These are phyloP conservation scores for Falco naumanni DNA, from an alignment of 2,797 vertebrate genomes.

Conservation along the genomic window DNA sequence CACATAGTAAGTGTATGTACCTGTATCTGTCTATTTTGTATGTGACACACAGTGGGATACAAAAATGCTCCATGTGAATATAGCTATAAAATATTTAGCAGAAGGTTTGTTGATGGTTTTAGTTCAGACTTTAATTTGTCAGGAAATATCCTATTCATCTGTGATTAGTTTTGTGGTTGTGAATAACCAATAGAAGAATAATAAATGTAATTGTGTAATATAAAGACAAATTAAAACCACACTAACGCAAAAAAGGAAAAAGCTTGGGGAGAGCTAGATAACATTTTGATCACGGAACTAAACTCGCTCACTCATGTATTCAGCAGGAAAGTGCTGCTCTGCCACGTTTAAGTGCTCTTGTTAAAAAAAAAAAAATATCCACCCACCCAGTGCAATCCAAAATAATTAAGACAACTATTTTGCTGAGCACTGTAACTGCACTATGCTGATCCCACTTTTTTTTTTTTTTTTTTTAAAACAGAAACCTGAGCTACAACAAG, in stretches of 20 bases:
- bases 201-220: slow-evolving; percentile 47
- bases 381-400: background rate
- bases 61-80: background rate
- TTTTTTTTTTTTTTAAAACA: slow-evolving; percentile 72
- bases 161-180: slow-evolving; percentile 50
- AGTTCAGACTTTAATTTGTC: slow-evolving; percentile 46
- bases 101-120: slow-evolving; percentile 37
- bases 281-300: background rate
- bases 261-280: background rate
- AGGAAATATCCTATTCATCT: slow-evolving; percentile 49
- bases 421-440: slow-evolving; percentile 46
- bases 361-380: background rate
- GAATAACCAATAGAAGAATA: slow-evolving; percentile 51
- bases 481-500: slow-evolving; percentile 95
- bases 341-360: background rate
- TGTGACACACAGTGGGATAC: background rate
- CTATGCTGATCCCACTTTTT: slow-evolving; percentile 63
- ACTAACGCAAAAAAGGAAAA: background rate
- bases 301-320: background rate
- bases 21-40: background rate
- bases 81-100: slow-evolving; percentile 35
- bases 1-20: background rate
- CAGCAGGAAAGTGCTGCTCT: background rate
- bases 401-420: slow-evolving; percentile 44
- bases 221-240: slow-evolving; percentile 52